A percentile compares a stretch with the other conserved stretches of the same genome.
These are phyloP conservation scores for Crocallis elinguaria DNA, from an alignment of 2,888 invertebrate species.

Conservation along the genomic window DNA sequence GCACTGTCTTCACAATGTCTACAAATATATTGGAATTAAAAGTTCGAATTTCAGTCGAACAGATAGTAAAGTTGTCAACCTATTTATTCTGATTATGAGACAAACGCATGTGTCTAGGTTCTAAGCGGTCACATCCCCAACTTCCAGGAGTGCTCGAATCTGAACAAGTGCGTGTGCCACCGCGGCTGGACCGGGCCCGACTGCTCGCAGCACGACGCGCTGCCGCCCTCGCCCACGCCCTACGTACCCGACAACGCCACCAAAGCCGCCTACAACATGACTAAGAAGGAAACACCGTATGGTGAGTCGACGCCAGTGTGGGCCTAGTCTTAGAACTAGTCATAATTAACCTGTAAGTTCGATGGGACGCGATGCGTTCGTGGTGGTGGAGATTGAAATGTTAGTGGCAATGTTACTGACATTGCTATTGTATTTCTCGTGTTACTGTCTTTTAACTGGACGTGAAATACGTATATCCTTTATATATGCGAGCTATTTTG, in stretches of 20 bases:
- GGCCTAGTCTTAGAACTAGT: background rate
- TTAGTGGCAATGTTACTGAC: no score
- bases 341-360: no score
- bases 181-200: slow-evolving; percentile 94
- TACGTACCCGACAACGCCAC: slow-evolving; percentile 80
- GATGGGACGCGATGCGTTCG: background rate
- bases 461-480: no score
- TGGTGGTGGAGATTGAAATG: background rate
- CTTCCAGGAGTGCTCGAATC: slow-evolving; percentile 94
- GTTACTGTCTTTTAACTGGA: no score
- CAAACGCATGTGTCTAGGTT: no score
- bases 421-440: no score
- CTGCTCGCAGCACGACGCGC: slow-evolving; percentile 91
- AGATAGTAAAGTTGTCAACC: no score
- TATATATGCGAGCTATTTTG: no score
- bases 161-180: slow-evolving; percentile 96
- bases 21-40: no score
- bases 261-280: slow-evolving; percentile 87
- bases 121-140: background rate
- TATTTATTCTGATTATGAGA: background rate
- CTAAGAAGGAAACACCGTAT: slow-evolving; percentile 96
- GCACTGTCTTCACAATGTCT: no score
- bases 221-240: slow-evolving; percentile 87
- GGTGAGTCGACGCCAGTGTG: slow-evolving; percentile 87
- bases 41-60: no score